Percentiles rank a stretch among this genome's conserved stretches.
Conservation (phyloP, 1,140 invertebrate genomes). For the Drosophila mauritiana region DNA sequence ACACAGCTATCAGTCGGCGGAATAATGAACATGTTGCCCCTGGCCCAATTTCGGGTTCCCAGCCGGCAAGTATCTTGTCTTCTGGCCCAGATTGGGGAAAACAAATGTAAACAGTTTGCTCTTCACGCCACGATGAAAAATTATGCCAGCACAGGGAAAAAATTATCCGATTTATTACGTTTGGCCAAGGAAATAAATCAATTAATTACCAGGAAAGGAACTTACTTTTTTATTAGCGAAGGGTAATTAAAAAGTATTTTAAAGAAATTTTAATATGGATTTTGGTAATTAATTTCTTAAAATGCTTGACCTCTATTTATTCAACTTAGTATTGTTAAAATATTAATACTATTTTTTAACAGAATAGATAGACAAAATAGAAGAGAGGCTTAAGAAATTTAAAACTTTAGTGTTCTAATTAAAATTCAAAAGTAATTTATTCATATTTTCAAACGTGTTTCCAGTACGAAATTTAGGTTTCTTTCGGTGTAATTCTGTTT, state of each 20-base stretch:
- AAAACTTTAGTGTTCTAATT: too few species aligned
- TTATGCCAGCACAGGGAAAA: conserved; percentile 44
- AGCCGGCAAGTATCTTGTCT: conserved; percentile 6
- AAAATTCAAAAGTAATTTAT: background rate
- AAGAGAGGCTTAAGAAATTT: too few species aligned
- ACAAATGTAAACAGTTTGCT: conserved; percentile 80
- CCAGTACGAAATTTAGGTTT: background rate
- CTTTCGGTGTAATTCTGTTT: conserved; percentile 1
- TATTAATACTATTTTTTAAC: too few species aligned
- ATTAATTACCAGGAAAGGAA: background rate
- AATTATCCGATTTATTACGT: background rate
- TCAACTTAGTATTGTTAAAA: background rate
- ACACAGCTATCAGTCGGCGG: conserved; percentile 29
- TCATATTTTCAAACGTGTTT: background rate
- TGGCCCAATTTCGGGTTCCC: background rate
- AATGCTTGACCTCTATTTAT: too few species aligned
- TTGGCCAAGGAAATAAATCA: background rate
- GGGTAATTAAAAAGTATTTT: too few species aligned
- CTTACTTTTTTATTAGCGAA: too few species aligned
- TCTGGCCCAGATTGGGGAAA: conserved; percentile 36
- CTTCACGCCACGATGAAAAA: conserved; percentile 75
- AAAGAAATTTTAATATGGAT: too few species aligned
- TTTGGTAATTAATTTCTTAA: too few species aligned
- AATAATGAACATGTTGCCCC: conserved; percentile 66
- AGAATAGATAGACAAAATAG: too few species aligned